phyloP scores from a whole-genome alignment of 2,888 invertebrate genomes.

The Chymomyza procnemis region DNA sequence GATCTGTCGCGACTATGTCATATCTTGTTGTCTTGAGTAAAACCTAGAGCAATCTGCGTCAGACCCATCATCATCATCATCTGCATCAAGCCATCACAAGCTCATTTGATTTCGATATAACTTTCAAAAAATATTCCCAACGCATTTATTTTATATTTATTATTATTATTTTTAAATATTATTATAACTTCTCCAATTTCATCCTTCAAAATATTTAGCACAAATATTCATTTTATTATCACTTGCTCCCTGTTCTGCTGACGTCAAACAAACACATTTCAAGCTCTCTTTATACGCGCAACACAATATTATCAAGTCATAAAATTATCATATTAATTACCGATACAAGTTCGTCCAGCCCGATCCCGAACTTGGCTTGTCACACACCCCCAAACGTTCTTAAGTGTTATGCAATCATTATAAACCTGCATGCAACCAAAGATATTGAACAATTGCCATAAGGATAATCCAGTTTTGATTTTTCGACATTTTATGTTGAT shows the following conservation, averaged over 20 bases:
- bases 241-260: neutral
- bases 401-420: slow-evolving; percentile 16
- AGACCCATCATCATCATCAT: too few relatives aligned
- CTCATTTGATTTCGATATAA: too few relatives aligned
- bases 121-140: too few relatives aligned
- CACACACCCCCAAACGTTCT: neutral
- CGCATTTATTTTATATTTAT: too few relatives aligned
- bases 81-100: too few relatives aligned
- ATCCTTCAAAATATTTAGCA: neutral
- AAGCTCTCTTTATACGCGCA: slow-evolving; percentile 20
- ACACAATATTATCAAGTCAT: neutral
- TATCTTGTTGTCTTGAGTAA: too few relatives aligned
- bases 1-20: too few relatives aligned
- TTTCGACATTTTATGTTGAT: slow-evolving; percentile 7
- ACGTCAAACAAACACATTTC: slow-evolving; percentile 21
- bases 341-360: neutral
- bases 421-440: neutral
- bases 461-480: slow-evolving; percentile 28
- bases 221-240: neutral
- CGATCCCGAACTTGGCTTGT: neutral
- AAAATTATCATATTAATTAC: slow-evolving; percentile 3
- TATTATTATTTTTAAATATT: neutral
- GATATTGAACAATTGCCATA: slow-evolving; percentile 2
- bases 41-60: too few relatives aligned
- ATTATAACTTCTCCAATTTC: neutral